Evolutionary conservation across 2,888 invertebrate species (phyloP), one percentile per base, ranked within the genome.

Genomic region (Drosophila rubida): DNA sequence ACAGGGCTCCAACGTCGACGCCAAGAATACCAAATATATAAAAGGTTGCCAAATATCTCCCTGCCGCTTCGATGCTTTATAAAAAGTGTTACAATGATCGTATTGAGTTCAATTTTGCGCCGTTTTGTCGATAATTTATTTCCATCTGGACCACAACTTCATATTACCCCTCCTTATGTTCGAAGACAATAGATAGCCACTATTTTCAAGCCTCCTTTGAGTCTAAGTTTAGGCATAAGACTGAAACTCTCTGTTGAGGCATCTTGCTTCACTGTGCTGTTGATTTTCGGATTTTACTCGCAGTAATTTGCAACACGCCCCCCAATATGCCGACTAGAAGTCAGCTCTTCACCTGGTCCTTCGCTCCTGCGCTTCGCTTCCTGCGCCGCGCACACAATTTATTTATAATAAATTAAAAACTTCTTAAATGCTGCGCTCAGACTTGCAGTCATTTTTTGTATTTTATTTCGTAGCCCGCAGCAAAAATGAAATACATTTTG

Each of bases 341-440:
- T 50, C 30, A 39, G 49, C 32, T 60, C 58, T 42, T 46, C 46
- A 37, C 41, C 55, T 44, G 30, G 13, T 19, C 11, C 25, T 6
- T 14, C 6, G 8, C 16, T 27, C n/a, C 27, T 16, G 9, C 11
- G 11, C 39, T 19, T 25, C 49, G 50, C 53, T 45, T 57, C 55
- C 42, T 51, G 30, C 59, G 50, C 67, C 16, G 48, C 45, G 64
- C 69, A 66, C 68, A 75, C 74, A 83, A 81, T 88, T 73, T 89
- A 88, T 82, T 82, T 88, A 85, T 79, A 87, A 91, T 89, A 91
- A 90, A 91, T 90, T 90, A 91, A 90, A 90, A 91, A 84, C 87
- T 80, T 81, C 81, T 91, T 91, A 91, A 90, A 90, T 85, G 89
- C 80, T 77, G 80, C 71, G 80, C 71, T 76, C 70, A 69, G 66